Percentiles rank a stretch among this genome's conserved stretches.
Evolutionary conservation across 2,113 vertebrate genomes (phyloP).

Genomic region (Sisor rabdophorus): DNA sequence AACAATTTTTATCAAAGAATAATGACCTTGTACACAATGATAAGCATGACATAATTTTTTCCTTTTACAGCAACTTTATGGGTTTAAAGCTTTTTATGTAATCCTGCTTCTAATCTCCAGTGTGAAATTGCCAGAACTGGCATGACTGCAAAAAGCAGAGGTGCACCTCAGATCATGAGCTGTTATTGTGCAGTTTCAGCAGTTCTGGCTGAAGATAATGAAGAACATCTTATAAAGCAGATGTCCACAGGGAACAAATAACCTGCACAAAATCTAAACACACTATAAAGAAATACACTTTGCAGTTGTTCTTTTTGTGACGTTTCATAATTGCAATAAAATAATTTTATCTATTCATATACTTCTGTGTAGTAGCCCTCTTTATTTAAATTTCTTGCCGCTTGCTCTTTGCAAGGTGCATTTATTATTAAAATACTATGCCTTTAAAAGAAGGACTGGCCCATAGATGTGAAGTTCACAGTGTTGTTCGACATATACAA

Average conservation of each 20-base stretch:
- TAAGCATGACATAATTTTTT: slow-evolving; percentile 15
- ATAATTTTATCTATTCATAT: slow-evolving; percentile 5
- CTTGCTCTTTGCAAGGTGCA: not conserved
- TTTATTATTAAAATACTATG: not conserved
- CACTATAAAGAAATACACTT: not conserved
- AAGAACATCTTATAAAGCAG: slow-evolving; percentile 25
- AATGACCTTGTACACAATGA: slow-evolving; percentile 17
- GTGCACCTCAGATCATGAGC: not conserved
- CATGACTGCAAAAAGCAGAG: slow-evolving; percentile 6
- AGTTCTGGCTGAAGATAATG: slow-evolving; percentile 3
- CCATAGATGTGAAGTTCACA: slow-evolving; percentile 10
- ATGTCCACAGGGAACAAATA: slow-evolving; percentile 20
- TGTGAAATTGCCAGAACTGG: not conserved
- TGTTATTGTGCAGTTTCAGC: slow-evolving; percentile 16
- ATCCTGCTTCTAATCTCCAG: slow-evolving; percentile 6
- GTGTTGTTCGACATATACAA: not conserved
- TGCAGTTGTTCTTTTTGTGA: slow-evolving; percentile 15
- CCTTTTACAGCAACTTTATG: slow-evolving; percentile 3
- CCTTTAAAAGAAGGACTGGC: slow-evolving; percentile 6
- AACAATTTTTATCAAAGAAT: not conserved
- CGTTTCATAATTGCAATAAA: slow-evolving; percentile 26
- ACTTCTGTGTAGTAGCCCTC: not conserved
- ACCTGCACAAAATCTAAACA: slow-evolving; percentile 12
- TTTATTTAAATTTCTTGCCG: not conserved
- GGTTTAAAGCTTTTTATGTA: not conserved